Percentiles rank a stretch among this genome's conserved stretches.
Evolutionary conservation across 2,113 vertebrate genomes (phyloP).

Genomic region (Colistium nudipinnis): DNA sequence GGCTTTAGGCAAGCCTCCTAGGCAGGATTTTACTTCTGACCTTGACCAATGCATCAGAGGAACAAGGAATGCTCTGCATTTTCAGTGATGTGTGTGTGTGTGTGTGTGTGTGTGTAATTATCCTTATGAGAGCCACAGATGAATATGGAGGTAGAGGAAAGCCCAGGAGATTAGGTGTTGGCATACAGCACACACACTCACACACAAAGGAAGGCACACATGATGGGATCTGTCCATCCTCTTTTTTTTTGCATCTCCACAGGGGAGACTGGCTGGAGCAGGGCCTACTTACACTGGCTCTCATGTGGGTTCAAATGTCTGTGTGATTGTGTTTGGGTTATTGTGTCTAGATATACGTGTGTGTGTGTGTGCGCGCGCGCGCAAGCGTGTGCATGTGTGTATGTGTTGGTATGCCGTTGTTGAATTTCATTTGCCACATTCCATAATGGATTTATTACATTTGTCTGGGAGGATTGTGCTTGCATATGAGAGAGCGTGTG

Average conservation of each 20-base stretch:
- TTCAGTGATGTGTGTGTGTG: constrained; percentile 36
- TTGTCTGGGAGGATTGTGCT: constrained; percentile 59
- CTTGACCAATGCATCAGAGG: constrained; percentile 55
- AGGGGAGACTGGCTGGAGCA: constrained; percentile 56
- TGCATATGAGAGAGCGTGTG: constrained; percentile 31
- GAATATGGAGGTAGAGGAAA: constrained; percentile 67
- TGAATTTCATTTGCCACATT: constrained; percentile 73
- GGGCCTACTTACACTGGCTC: constrained; percentile 64
- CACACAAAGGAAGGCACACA: constrained; percentile 57
- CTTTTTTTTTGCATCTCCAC: constrained; percentile 38
- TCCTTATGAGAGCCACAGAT: constrained; percentile 71
- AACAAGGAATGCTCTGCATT: constrained; percentile 16
- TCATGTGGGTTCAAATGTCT: constrained; percentile 56
- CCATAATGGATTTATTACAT: constrained; percentile 73
- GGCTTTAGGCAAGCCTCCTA: constrained; percentile 63
- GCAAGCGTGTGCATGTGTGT: constrained; percentile 17
- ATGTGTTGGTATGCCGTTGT: constrained; percentile 62
- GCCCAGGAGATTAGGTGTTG: constrained; percentile 62
- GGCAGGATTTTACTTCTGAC: constrained; percentile 66
- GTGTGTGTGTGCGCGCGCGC: constrained; percentile 39
- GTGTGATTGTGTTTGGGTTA: constrained; percentile 39
- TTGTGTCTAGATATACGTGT: constrained; percentile 43
- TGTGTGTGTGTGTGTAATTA: constrained; percentile 59
- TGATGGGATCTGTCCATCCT: constrained; percentile 69
- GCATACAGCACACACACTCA: constrained; percentile 30